Conservation (phyloP, 2,113 vertebrate genomes). For the Hemiscyllium ocellatum region DNA sequence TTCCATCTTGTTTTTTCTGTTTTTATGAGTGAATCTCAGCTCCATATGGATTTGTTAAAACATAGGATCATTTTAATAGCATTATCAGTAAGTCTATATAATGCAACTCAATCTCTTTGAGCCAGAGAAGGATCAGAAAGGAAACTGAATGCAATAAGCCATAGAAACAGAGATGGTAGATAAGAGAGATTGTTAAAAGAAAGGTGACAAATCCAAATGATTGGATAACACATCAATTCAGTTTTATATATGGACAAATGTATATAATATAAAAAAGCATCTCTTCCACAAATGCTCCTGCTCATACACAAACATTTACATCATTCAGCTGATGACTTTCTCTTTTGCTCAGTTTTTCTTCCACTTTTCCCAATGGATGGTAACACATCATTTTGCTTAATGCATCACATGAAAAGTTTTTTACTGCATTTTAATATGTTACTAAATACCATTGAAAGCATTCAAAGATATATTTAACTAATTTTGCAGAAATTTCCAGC, state of each 20-base stretch:
- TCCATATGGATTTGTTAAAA: not conserved
- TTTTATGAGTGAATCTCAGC: not conserved
- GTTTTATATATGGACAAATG: not conserved
- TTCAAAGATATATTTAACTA: not conserved
- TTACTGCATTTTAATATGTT: not conserved
- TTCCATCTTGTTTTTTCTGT: not conserved
- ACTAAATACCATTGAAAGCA: not conserved
- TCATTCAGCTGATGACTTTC: not conserved
- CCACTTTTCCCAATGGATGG: not conserved
- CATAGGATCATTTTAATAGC: not conserved
- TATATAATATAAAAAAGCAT: not conserved
- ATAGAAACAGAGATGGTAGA: slow-evolving; percentile 1
- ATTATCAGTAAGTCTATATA: not conserved
- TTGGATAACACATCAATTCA: not conserved
- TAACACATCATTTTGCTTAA: not conserved
- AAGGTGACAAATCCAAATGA: not conserved
- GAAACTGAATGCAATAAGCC: slow-evolving; percentile 17
- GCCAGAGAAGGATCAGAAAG: slow-evolving; percentile 16
- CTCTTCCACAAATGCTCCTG: not conserved
- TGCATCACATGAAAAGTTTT: not conserved
- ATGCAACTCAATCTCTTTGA: not conserved
- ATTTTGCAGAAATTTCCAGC: not conserved
- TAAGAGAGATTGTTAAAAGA: not conserved
- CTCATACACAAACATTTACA: not conserved
- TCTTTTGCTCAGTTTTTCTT: not conserved